These are phyloP conservation scores for Neuroterus valhalla DNA, from an alignment of 1,140 invertebrate genomes.

Conservation along the genomic window DNA sequence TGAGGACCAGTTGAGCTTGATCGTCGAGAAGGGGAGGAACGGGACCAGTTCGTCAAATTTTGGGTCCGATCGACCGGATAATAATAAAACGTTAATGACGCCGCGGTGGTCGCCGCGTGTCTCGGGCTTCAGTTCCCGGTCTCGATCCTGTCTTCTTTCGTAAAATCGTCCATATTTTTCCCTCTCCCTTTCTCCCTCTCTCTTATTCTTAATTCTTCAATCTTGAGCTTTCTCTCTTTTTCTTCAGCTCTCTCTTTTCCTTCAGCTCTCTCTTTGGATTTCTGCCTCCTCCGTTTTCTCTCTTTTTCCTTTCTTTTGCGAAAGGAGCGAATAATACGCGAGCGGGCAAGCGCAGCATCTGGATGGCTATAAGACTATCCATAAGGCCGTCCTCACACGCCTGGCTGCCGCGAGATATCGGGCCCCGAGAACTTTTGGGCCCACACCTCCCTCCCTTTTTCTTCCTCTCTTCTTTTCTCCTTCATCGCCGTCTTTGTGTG, in stretches of 20 bases:
- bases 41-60: constrained; percentile 57
- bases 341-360: constrained; percentile 44
- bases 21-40: not conserved
- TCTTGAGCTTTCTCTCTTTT: constrained; percentile 32
- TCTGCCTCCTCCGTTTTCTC: not conserved
- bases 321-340: constrained; percentile 48
- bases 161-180: not conserved
- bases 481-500: constrained; percentile 54
- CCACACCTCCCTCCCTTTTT: constrained; percentile 47
- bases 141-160: constrained; percentile 41
- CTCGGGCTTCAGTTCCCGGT: constrained; percentile 49
- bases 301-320: constrained; percentile 41
- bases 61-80: constrained; percentile 56
- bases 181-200: not conserved
- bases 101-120: constrained; percentile 57
- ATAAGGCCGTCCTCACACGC: constrained; percentile 54
- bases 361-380: constrained; percentile 33
- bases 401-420: constrained; percentile 55
- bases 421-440: constrained; percentile 51
- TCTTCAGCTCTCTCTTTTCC: constrained; percentile 32
- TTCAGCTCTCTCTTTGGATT: not conserved
- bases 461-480: constrained; percentile 40
- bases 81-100: constrained; percentile 61
- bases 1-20: constrained; percentile 34
- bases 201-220: not conserved